Evolutionary conservation across 2,797 vertebrate genomes (phyloP), one percentile per base, ranked within the genome.

Genomic region (Poeciliopsis infans): DNA sequence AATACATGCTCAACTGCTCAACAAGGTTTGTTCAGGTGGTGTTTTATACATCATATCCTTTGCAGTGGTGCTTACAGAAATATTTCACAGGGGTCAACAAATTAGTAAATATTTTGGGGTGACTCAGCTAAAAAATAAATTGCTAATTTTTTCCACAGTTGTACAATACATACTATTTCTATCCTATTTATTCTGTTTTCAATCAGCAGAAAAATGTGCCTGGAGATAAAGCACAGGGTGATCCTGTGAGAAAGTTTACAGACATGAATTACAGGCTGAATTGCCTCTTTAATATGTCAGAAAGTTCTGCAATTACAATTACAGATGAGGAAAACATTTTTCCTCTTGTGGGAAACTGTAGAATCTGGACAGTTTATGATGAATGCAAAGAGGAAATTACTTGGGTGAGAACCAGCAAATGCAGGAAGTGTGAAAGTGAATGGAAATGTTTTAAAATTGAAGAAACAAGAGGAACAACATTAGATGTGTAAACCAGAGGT

Each of bases 21-120:
- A 8, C 76, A 78, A 82, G 73, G 70, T 82, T 69, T 85, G 33
- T 75, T 33, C 69, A 88, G 85, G 77, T 76, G 79, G 66, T 46
- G 25, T 78, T 76, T 69, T 61, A 61, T 8, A 36, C 31, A 33
- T 64, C 4, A 64, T 16, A 6, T 33, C 5, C 1, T 49, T 49
- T 64, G 33, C 61, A 61, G 8, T 31, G 16, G 7, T 36, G 16
- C 25, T 64, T 64, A 33, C 18, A 49, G 47, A 49, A 20, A 49
- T 49, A 49, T 49, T 49, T 49, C 47, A 49, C 18, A 49, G 47
- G 47, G 18, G 18, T 7, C 47, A 2, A 7, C 2, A 49, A 18
- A 49, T 49, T 7, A 49, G 5, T 49, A 49, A 49, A 20, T 49
- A 49, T 20, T 49, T 49, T 20, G 18, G 47, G 47, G 6, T 49